A percentile compares a stretch with the other conserved stretches of the same genome.
Evolutionary conservation across 1,140 invertebrate genomes (phyloP).

Genomic region (Grapholita molesta): DNA sequence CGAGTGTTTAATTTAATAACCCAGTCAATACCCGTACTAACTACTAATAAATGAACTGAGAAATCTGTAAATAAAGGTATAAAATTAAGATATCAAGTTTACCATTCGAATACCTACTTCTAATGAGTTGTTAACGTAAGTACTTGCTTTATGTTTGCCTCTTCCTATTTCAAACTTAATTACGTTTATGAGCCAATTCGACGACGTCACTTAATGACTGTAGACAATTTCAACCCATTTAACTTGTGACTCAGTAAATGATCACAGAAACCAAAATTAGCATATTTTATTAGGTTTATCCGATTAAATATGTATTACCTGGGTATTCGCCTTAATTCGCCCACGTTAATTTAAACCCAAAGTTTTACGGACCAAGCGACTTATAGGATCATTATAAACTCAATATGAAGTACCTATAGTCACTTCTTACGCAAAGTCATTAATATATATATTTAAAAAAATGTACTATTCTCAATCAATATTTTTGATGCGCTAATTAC

Average conservation of each 20-base stretch:
- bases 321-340: neutral
- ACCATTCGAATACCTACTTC: neutral
- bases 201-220: neutral
- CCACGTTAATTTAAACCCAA: neutral
- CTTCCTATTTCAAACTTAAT: neutral
- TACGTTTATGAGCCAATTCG: neutral
- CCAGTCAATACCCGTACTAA: too few relatives aligned
- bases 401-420: too few relatives aligned
- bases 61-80: too few relatives aligned
- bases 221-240: neutral
- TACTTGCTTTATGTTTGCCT: neutral
- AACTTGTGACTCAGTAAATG: neutral
- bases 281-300: conserved; percentile 7
- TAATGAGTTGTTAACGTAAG: neutral
- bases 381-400: too few relatives aligned
- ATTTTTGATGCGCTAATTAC: too few relatives aligned
- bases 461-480: too few relatives aligned
- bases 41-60: too few relatives aligned
- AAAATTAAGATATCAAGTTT: too few relatives aligned
- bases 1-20: too few relatives aligned
- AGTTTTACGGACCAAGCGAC: neutral
- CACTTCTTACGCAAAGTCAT: too few relatives aligned
- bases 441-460: too few relatives aligned
- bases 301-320: neutral
- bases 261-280: neutral